Conservation (phyloP, 1,140 invertebrate genomes). For the Aradophagus sp. region DNA sequence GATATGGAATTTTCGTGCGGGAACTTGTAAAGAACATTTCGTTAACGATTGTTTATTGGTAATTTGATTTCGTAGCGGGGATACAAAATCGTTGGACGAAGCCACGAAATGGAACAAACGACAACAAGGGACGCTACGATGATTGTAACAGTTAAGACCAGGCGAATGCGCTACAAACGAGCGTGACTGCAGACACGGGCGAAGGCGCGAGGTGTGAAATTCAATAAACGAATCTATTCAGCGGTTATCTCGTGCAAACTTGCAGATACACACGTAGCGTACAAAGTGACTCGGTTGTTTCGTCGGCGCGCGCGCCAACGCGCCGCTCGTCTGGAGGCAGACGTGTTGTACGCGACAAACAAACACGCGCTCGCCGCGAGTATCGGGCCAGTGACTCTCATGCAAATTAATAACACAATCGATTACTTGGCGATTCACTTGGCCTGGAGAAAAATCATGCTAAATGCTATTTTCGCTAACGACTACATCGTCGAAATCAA, state of each 20-base stretch:
- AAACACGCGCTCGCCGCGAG: slow-evolving; percentile 39
- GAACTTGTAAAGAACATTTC: too few species aligned
- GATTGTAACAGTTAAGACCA: slow-evolving; percentile 10
- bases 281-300: slow-evolving; percentile 50
- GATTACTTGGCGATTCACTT: slow-evolving; percentile 6
- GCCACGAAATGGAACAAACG: background rate
- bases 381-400: slow-evolving; percentile 45
- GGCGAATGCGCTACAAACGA: slow-evolving; percentile 24
- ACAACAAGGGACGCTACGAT: slow-evolving; percentile 2
- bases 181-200: slow-evolving; percentile 18
- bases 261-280: slow-evolving; percentile 55
- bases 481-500: too few species aligned
- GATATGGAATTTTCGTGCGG: too few species aligned
- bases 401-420: slow-evolving; percentile 32
- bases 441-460: background rate
- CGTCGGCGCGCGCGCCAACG: slow-evolving; percentile 18
- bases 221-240: slow-evolving; percentile 70
- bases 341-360: slow-evolving; percentile 42
- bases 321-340: slow-evolving; percentile 38
- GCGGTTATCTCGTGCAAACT: slow-evolving; percentile 66
- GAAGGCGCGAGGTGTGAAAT: slow-evolving; percentile 59
- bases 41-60: too few species aligned
- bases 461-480: too few species aligned
- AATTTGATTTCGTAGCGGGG: too few species aligned
- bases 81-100: too few species aligned